Evolutionary conservation across 2,888 invertebrate genomes (phyloP).

Genomic region (Drosophila paranaensis): DNA sequence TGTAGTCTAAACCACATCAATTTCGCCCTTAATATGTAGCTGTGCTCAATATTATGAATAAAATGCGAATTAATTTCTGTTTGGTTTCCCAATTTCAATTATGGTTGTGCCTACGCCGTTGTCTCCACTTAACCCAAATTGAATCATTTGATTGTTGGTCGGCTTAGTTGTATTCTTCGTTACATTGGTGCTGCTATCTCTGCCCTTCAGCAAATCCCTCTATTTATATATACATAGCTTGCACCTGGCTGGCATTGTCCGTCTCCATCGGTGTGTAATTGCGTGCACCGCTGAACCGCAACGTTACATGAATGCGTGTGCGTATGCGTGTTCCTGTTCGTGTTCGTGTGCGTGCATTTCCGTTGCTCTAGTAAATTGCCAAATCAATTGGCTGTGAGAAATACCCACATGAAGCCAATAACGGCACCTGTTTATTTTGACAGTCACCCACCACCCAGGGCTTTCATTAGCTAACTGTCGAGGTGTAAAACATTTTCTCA

Average conservation of each 20-base stretch:
- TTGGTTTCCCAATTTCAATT: too few relatives aligned
- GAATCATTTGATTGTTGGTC: slow-evolving; percentile 1
- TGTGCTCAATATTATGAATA: too few relatives aligned
- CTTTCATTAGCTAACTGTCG: slow-evolving; percentile 13
- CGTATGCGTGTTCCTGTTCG: not conserved
- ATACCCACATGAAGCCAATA: slow-evolving; percentile 31
- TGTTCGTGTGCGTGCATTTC: slow-evolving; percentile 18
- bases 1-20: too few relatives aligned
- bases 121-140: not conserved
- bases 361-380: slow-evolving; percentile 68
- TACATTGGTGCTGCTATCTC: not conserved
- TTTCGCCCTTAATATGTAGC: too few relatives aligned
- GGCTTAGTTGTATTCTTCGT: slow-evolving; percentile 17
- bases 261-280: slow-evolving; percentile 54
- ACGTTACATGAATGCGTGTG: slow-evolving; percentile 14
- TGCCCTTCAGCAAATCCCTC: not conserved
- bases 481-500: slow-evolving; percentile 15
- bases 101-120: too few relatives aligned
- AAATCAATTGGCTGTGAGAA: slow-evolving; percentile 69
- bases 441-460: not conserved
- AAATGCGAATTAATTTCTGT: too few relatives aligned
- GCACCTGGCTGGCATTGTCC: slow-evolving; percentile 11
- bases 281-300: slow-evolving; percentile 56
- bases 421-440: slow-evolving; percentile 24
- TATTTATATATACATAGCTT: not conserved